These are phyloP conservation scores for Macquaria ambigua DNA, from an alignment of 2,113 vertebrate genomes.

Conservation along the genomic window DNA sequence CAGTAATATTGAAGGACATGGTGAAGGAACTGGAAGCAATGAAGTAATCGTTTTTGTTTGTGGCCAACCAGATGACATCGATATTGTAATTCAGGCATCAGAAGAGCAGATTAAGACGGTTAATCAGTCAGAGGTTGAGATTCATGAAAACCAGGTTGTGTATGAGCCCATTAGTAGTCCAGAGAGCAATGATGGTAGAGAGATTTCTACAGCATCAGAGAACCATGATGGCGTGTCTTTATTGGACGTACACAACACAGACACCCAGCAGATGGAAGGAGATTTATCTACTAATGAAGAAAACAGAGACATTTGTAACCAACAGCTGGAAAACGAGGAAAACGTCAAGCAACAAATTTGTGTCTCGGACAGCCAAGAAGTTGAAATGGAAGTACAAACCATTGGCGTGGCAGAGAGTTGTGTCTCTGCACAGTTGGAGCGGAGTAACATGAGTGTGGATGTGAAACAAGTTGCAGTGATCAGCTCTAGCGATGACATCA, in stretches of 20 bases:
- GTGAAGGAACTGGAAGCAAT: conserved; percentile 34
- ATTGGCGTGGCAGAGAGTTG: conserved; percentile 17
- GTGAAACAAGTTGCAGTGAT: conserved; percentile 52
- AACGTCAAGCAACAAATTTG: conserved; percentile 2
- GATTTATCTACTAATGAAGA: conserved; percentile 22
- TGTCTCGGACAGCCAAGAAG: conserved; percentile 37
- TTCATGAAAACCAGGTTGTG: conserved; percentile 68
- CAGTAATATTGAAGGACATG: conserved; percentile 28
- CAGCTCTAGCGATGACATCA: conserved; percentile 57
- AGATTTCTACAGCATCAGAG: conserved; percentile 37
- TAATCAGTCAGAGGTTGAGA: conserved; percentile 41
- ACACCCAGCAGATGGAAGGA: conserved; percentile 29
- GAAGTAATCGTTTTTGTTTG: conserved; percentile 62
- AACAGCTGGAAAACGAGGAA: conserved; percentile 30
- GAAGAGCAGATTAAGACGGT: conserved; percentile 54
- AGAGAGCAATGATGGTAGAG: conserved; percentile 68
- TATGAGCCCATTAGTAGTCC: conserved; percentile 81
- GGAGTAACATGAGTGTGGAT: conserved; percentile 25
- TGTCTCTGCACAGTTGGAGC: conserved; percentile 46
- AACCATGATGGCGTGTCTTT: conserved; percentile 47
- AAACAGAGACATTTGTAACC: not conserved
- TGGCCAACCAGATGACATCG: conserved; percentile 38
- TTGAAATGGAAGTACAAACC: conserved; percentile 47
- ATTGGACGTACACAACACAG: conserved; percentile 46
- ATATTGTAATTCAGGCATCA: conserved; percentile 37